Evolutionary conservation across 2,888 invertebrate genomes (phyloP), one percentile per base, ranked within the genome.

Genomic region (Flabesymbios commensalis): DNA sequence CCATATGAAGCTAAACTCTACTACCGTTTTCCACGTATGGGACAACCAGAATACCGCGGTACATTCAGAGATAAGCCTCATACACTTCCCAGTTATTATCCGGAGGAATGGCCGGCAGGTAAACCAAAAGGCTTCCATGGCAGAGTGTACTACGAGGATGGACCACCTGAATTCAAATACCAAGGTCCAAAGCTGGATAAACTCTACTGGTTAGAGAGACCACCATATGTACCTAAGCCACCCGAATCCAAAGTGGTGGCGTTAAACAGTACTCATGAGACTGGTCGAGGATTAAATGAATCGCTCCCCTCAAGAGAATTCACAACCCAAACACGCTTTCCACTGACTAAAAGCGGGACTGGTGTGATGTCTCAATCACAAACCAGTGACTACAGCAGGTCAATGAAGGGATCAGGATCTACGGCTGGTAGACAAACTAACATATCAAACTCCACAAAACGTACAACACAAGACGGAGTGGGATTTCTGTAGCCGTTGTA

Each of bases 41-140:
- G 54, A 26, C 48, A 41, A 58, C 67, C 67, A 2, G 28, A 48
- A 28, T 67, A 67, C 42, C 48, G 67, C 17, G 67, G 49, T 26
- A 45, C 32, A 17, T 67, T 65, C 63, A 31, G 65, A n/a, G 65
- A 67, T 47, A 55, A 59, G 19, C 67, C 67, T 14, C 64, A 65
- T 45, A 62, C 62, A 2, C 59, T 67, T 17, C 19, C 62, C 3
- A 39, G 56, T 3, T 39, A 59, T 55, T 65, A 67, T 53, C 67
- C 67, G 7, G 45, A 48, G 10, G 56, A 24, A 2, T 17, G 26
- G 29, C 63, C 63, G 10, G 53, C 31, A 32, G 63, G 63, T n/a
- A 53, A 62, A 36, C 60, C 64, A 0, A 26, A 14, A 3, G 67
- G 67, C 17, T 67, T 63, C 60, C 60, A 65, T 47, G 67, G 67